These are phyloP conservation scores for Nephrotoma flavescens DNA, from an alignment of 2,888 invertebrate genomes.

Conservation along the genomic window DNA sequence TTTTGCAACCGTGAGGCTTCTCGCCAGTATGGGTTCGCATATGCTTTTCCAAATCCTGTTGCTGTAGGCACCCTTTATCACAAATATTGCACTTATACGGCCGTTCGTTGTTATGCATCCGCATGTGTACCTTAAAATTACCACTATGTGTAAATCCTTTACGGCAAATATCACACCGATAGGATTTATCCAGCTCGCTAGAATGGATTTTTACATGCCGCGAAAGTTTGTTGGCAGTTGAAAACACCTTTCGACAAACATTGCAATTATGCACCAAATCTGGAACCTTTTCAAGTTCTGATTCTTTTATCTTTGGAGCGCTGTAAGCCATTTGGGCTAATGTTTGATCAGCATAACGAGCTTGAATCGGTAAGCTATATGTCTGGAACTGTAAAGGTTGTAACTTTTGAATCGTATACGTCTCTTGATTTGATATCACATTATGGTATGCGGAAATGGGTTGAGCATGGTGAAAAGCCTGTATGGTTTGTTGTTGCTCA, in stretches of 20 bases:
- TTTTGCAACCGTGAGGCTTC: slow-evolving; percentile 15
- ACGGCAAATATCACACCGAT: slow-evolving; percentile 31
- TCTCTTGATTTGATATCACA: slow-evolving; percentile 17
- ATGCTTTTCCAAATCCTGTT: slow-evolving; percentile 17
- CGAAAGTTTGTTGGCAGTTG: slow-evolving; percentile 26
- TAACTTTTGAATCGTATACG: slow-evolving; percentile 22
- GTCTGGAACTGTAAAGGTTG: not conserved
- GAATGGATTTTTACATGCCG: slow-evolving; percentile 33
- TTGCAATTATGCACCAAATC: not conserved
- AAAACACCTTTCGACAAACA: slow-evolving; percentile 19
- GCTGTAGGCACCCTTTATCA: slow-evolving; percentile 16
- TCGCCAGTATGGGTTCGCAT: slow-evolving; percentile 17
- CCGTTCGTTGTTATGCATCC: slow-evolving; percentile 18
- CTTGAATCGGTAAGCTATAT: not conserved
- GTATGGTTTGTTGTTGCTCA: not conserved
- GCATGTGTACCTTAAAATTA: slow-evolving; percentile 26
- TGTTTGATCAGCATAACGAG: not conserved
- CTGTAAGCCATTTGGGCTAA: not conserved
- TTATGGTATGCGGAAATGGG: slow-evolving; percentile 9
- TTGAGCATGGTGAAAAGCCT: not conserved
- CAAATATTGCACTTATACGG: slow-evolving; percentile 17
- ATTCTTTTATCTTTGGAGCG: not conserved
- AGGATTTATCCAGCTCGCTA: slow-evolving; percentile 24
- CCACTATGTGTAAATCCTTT: slow-evolving; percentile 33
- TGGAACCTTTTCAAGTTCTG: not conserved